Evolutionary conservation across 37 sponge, comb jelly and placozoan genomes (phyloP), one percentile per base, ranked within the genome.

Genomic region (Halichondria panicea): DNA sequence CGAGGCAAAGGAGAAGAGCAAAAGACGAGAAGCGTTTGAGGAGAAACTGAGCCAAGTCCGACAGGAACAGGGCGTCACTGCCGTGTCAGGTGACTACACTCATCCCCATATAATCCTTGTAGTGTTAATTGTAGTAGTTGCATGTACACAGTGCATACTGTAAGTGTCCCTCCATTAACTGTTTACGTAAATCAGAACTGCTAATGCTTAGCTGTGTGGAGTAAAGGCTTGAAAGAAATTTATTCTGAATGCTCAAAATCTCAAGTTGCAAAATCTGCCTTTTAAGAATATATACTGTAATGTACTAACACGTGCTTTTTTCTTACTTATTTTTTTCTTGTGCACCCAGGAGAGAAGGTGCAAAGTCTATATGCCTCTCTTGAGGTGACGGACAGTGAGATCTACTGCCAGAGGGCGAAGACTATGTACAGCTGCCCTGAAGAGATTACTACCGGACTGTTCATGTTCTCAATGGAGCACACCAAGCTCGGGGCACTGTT

Each of bases 281-380:
- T n/a, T n/a, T n/a, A n/a, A n/a, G n/a, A n/a, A n/a, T n/a, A n/a
- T n/a, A n/a, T n/a, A n/a, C n/a, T n/a, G n/a, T n/a, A n/a, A n/a
- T n/a, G n/a, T n/a, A n/a, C n/a, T n/a, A n/a, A n/a, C n/a, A n/a
- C n/a, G n/a, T n/a, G n/a, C n/a, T n/a, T n/a, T n/a, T n/a, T n/a
- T n/a, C n/a, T n/a, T n/a, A n/a, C n/a, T n/a, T n/a, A n/a, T n/a
- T n/a, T n/a, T n/a, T 1, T 44, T 8, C 71, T 37, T 30, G 9
- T 12, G 32, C 48, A 4, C 37, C 3, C 63, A 87, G 92, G 70
- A 32, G 74, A 83, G 57, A 83, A 66, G 76, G 66, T 81, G 11
- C 84, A 92, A 56, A 77, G 60, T 34, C 50, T 92, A 9, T 83
- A 87, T 55, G 88, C 84, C 1, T 61, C 71, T 0, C 61, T 92